These are phyloP conservation scores for Gymnodraco acuticeps DNA, from an alignment of 2,797 vertebrate genomes.

Conservation along the genomic window DNA sequence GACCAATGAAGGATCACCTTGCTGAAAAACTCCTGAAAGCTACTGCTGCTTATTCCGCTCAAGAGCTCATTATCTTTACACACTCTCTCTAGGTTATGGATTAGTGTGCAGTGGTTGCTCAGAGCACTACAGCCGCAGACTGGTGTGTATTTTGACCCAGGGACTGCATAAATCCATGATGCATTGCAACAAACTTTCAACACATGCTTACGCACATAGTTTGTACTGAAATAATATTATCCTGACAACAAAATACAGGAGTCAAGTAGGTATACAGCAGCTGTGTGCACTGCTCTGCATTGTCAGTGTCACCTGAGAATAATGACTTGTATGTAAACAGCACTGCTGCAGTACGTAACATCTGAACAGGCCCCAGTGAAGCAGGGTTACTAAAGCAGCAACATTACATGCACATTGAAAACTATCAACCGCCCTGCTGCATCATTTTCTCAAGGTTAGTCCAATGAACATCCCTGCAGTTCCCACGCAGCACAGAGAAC, in stretches of 20 bases:
- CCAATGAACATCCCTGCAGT: constrained; percentile 47
- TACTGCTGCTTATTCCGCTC: constrained; percentile 17
- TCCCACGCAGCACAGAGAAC: constrained; percentile 52
- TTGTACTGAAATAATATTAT: not conserved
- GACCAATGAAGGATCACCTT: constrained; percentile 5
- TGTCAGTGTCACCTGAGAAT: constrained; percentile 41
- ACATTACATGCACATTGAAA: constrained; percentile 64
- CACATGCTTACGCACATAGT: not conserved
- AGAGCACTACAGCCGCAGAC: constrained; percentile 5
- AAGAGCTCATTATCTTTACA: constrained; percentile 19
- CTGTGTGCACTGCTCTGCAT: constrained; percentile 38
- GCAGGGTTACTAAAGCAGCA: constrained; percentile 51
- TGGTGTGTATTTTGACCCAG: constrained; percentile 23
- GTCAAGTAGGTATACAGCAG: not conserved
- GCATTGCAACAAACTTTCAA: constrained; percentile 11
- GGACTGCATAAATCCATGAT: constrained; percentile 21
- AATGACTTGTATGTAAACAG: constrained; percentile 19
- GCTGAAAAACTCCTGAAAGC: constrained; percentile 12
- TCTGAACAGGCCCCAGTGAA: constrained; percentile 55
- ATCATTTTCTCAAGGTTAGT: constrained; percentile 73
- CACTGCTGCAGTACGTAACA: constrained; percentile 41
- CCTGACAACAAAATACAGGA: constrained; percentile 8
- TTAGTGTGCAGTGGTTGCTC: constrained; percentile 8
- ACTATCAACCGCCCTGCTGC: constrained; percentile 54
- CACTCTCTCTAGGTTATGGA: not conserved